phyloP scores from a whole-genome alignment of 2,797 vertebrate species.

The Uromys caudimaculatus region DNA sequence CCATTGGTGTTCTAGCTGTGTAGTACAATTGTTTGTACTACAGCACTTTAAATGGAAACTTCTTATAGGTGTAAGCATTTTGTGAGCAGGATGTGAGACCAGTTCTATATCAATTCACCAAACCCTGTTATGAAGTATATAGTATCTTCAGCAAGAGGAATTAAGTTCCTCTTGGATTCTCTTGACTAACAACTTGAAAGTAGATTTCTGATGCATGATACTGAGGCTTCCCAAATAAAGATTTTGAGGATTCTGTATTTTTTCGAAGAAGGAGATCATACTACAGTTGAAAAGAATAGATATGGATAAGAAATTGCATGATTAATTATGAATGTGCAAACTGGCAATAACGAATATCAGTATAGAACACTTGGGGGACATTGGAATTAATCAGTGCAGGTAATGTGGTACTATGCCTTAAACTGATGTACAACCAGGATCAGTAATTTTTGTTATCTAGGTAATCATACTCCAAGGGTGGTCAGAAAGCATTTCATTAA shows the following conservation, averaged over 20 bases:
- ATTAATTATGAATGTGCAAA: background rate
- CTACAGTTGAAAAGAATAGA: background rate
- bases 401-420: background rate
- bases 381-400: background rate
- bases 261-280: background rate
- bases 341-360: background rate
- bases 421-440: background rate
- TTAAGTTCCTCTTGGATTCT: background rate
- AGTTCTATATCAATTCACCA: background rate
- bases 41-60: background rate
- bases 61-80: no score
- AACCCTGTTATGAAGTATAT: background rate
- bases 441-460: conserved; percentile 9
- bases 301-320: background rate
- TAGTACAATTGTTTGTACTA: background rate
- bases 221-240: background rate
- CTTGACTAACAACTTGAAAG: background rate
- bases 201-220: background rate
- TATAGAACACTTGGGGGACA: background rate
- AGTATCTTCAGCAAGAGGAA: background rate
- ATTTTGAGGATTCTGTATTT: background rate
- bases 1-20: no score
- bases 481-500: conserved; percentile 41
- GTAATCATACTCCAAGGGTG: background rate
- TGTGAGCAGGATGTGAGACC: background rate